Base-by-base conservation (phyloP, 1,140 invertebrate species). In the Pogonus chalceus region DNA sequence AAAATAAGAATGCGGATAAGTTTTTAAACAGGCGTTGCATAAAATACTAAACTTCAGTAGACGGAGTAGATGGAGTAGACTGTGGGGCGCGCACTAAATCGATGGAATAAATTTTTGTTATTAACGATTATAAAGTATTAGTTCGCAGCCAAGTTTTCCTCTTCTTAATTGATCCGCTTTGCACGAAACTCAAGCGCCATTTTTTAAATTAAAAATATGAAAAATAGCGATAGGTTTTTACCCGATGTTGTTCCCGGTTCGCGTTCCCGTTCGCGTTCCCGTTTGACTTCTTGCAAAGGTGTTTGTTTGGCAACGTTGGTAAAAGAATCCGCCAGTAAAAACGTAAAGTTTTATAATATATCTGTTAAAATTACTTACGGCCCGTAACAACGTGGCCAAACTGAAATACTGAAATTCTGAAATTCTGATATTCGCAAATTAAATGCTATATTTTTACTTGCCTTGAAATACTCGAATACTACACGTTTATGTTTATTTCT, bases 121-220 rank as follows among this genome's bases (percentile, higher is more conserved):
- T 43, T 43, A 43, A 43, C 37, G 37, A 43, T 43, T 43, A 43
- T 43, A 12, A 43, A 43, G 37, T 43, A 43, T 43, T 43, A 9
- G 18, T 18, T 43, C 18, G 9, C 18, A 4, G 18, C 9, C 9
- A 43, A 43, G 18, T 43, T 43, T 9, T 43, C 7, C 37, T 18
- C 3, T 18, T 43, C 37, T 43, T 43, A 43, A 43, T 43, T 43
- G 37, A 43, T 43, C n/a, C n/a, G n/a, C n/a, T 43, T 18, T 9
- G 37, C 37, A 16, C 9, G 18, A 43, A 12, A 4, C 7, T 9
- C 18, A 7, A 16, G 9, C 37, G 9, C 37, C 37, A 43, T 43
- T 43, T 43, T 43, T 43, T 43, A 43, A 43, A 43, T 43, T 43
- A 43, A 43, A 43, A 43, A 43, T 43, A 43, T 43, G 37, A 43